Percentiles rank a stretch among this genome's conserved stretches.
Evolutionary conservation across 2,797 vertebrate species (phyloP).

Genomic region (Ambastaia sidthimunki): DNA sequence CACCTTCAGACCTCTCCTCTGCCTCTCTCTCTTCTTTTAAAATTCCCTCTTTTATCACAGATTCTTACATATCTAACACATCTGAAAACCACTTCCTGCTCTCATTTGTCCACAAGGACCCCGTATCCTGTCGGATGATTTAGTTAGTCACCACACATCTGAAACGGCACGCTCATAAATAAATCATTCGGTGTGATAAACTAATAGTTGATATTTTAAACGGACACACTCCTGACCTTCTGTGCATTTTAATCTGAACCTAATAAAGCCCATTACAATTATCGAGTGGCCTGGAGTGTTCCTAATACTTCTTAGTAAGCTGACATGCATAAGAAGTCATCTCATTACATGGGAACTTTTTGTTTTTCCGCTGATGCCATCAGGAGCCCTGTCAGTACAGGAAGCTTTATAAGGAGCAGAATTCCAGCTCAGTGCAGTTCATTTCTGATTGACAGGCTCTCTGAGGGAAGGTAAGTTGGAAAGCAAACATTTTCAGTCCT

Average conservation of each 20-base stretch:
- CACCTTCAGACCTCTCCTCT: neutral
- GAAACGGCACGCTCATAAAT: neutral
- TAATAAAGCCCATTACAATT: constrained; percentile 44
- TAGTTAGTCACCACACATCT: neutral
- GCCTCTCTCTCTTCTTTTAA: constrained; percentile 23
- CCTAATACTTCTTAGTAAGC: constrained; percentile 66
- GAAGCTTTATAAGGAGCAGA: constrained; percentile 57
- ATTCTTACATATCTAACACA: constrained; percentile 14
- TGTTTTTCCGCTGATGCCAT: constrained; percentile 66
- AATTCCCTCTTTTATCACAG: constrained; percentile 24
- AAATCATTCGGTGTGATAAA: neutral
- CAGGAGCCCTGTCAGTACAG: constrained; percentile 56
- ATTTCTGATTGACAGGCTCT: constrained; percentile 20
- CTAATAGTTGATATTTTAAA: neutral
- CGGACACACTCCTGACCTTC: constrained; percentile 32
- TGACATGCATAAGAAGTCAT: constrained; percentile 67
- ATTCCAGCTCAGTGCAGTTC: constrained; percentile 1
- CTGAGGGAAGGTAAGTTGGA: constrained; percentile 14
- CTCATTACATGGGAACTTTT: constrained; percentile 64
- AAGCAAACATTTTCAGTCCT: neutral
- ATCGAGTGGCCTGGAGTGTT: constrained; percentile 10
- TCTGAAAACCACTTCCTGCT: constrained; percentile 24
- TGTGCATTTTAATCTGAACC: constrained; percentile 42
- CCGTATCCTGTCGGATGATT: neutral
- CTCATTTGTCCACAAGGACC: neutral